Evolutionary conservation across 2,888 invertebrate species (phyloP), one percentile per base, ranked within the genome.

Genomic region (Morpho achilles): DNA sequence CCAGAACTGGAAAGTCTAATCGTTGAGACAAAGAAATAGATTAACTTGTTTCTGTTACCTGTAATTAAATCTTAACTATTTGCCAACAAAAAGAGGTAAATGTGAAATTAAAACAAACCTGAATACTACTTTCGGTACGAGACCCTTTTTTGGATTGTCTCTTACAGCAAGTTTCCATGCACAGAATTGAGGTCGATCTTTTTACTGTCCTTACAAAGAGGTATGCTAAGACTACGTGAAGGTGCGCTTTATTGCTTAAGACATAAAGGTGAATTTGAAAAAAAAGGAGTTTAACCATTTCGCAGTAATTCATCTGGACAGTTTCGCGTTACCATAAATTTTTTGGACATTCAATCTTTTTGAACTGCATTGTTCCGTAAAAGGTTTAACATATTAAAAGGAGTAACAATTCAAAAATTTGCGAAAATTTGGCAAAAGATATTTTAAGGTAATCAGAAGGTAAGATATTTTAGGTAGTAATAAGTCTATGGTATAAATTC

Each of bases 111-210:
- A 63, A 61, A 63, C 53, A 60, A 59, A 63, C 64, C 64, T 62
- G 60, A 67, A 68, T 66, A 64, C 69, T 63, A 59, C 53, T 63
- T 64, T 44, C 64, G 60, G 64, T 59, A 49, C 58, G 48, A 56
- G 9, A 52, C 71, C 67, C 50, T 16, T 64, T 67, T 70, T 66
- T 63, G 69, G 70, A 42, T 50, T 51, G 56, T 56, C 59, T 50
- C 49, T 58, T 47, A 59, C 64, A 53, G 61, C 72, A 69, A 69
- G 67, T 69, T 71, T 69, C 72, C 72, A 64, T 67, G 56, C 63
- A 49, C 49, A 67, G 59, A 52, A 70, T 68, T 68, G 65, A 68
- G 71, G 71, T 69, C 71, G 67, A 60, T 64, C 60, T 64, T 69
- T 71, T 69, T 64, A 60, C 58, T 48, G 51, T 57, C 67, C 65